Percentiles rank a stretch among this genome's conserved stretches.
Conservation (phyloP, 2,797 vertebrate species). For the Crax fasciolata region DNA sequence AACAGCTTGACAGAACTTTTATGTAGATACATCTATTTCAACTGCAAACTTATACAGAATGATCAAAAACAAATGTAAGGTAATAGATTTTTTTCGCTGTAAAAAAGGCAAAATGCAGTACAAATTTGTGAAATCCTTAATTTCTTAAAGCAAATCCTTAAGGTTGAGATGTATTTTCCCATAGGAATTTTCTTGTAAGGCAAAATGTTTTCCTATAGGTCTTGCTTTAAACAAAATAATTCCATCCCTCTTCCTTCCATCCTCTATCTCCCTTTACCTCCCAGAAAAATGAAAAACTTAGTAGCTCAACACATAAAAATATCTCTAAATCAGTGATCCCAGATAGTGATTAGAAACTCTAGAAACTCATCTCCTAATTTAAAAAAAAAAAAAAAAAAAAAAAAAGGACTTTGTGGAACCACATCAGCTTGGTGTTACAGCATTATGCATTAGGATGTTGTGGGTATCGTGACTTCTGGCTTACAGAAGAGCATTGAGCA, state of each 20-base stretch:
- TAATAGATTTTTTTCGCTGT: background rate
- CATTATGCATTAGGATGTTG: rapidly evolving
- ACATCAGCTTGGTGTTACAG: background rate
- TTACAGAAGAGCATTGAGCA: background rate
- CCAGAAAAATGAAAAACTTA: background rate
- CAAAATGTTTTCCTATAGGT: background rate
- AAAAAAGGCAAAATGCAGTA: background rate
- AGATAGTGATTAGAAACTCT: background rate
- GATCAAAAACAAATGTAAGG: background rate
- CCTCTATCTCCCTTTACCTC: background rate
- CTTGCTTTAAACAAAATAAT: background rate
- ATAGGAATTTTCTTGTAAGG: background rate
- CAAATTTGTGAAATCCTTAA: background rate
- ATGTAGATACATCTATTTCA: background rate
- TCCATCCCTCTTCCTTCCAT: background rate
- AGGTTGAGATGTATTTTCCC: background rate
- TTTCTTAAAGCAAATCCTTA: background rate
- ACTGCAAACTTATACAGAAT: background rate
- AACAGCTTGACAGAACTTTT: background rate
- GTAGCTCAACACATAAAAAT: background rate
- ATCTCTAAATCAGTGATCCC: background rate
- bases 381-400: background rate
- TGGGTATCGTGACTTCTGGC: background rate
- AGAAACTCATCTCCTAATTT: background rate
- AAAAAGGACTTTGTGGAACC: background rate